A percentile compares a stretch with the other conserved stretches of the same genome.
Evolutionary conservation across 2,797 vertebrate genomes (phyloP).

Genomic region (Salmo trutta): DNA sequence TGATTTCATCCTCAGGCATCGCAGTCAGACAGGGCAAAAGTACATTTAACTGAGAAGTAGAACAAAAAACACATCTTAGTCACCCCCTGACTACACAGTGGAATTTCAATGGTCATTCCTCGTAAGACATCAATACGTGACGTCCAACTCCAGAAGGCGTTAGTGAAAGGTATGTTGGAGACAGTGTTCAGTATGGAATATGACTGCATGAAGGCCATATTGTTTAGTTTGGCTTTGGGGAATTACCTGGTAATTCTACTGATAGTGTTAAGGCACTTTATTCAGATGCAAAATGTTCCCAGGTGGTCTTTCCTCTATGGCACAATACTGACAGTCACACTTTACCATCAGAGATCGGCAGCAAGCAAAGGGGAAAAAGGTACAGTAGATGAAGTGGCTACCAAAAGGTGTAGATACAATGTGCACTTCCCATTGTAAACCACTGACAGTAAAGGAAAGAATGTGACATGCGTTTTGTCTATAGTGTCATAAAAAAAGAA

Average conservation of each 20-base stretch:
- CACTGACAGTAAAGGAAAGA: constrained; percentile 30
- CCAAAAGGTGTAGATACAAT: not conserved
- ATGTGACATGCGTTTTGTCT: constrained; percentile 36
- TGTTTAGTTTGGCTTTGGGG: constrained; percentile 2
- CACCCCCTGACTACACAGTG: constrained; percentile 36
- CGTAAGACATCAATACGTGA: constrained; percentile 27
- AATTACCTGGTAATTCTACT: constrained; percentile 25
- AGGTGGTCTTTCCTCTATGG: constrained; percentile 48
- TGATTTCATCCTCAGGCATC: constrained; percentile 65
- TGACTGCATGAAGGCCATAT: constrained; percentile 37
- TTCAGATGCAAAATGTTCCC: constrained; percentile 34
- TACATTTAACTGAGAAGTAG: constrained; percentile 61
- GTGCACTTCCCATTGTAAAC: not conserved
- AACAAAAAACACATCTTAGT: constrained; percentile 33
- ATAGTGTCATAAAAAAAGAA: constrained; percentile 33
- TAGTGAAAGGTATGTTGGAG: constrained; percentile 45
- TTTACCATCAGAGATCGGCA: constrained; percentile 27
- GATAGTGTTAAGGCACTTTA: constrained; percentile 61
- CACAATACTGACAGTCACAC: constrained; percentile 46
- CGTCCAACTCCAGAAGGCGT: constrained; percentile 56
- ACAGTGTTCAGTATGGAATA: constrained; percentile 58
- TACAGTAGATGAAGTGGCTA: constrained; percentile 15
- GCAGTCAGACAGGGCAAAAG: constrained; percentile 74
- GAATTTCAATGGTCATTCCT: constrained; percentile 30
- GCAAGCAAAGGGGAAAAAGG: constrained; percentile 27